These are phyloP conservation scores for Quadriops clusia DNA, from an alignment of 2,888 invertebrate species.

Conservation along the genomic window DNA sequence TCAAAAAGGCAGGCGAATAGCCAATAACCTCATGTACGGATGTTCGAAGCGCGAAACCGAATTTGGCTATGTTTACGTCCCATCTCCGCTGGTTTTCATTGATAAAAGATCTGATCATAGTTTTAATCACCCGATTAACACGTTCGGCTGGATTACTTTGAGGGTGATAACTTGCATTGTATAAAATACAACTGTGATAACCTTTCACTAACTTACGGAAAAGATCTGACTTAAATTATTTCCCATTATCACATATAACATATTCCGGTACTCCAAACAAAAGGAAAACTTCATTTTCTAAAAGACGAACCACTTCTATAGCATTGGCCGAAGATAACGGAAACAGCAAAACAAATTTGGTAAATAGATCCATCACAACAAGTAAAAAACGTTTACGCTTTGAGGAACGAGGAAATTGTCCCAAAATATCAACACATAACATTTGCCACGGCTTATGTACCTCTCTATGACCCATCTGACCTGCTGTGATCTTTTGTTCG, in stretches of 20 bases:
- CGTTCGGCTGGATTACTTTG: constrained; percentile 28
- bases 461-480: not conserved
- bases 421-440: not conserved
- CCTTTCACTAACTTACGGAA: too few relatives aligned
- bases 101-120: constrained; percentile 23
- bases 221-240: too few relatives aligned
- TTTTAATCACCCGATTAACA: constrained; percentile 22
- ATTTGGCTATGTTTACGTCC: constrained; percentile 19
- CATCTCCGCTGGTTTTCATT: constrained; percentile 21
- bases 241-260: too few relatives aligned
- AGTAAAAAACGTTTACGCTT: not conserved
- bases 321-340: too few relatives aligned
- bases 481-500: not conserved
- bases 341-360: too few relatives aligned
- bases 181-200: too few relatives aligned
- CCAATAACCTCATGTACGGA: constrained; percentile 18
- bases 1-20: constrained; percentile 20
- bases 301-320: too few relatives aligned
- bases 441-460: not conserved
- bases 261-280: too few relatives aligned
- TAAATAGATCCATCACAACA: too few relatives aligned
- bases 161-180: too few relatives aligned
- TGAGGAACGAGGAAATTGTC: not conserved
- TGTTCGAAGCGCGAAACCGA: constrained; percentile 21
- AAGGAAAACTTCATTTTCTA: too few relatives aligned